Percentiles rank a stretch among this genome's conserved stretches.
Evolutionary conservation across 2,888 invertebrate species (phyloP).

Genomic region (Drosophila paucipuncta): DNA sequence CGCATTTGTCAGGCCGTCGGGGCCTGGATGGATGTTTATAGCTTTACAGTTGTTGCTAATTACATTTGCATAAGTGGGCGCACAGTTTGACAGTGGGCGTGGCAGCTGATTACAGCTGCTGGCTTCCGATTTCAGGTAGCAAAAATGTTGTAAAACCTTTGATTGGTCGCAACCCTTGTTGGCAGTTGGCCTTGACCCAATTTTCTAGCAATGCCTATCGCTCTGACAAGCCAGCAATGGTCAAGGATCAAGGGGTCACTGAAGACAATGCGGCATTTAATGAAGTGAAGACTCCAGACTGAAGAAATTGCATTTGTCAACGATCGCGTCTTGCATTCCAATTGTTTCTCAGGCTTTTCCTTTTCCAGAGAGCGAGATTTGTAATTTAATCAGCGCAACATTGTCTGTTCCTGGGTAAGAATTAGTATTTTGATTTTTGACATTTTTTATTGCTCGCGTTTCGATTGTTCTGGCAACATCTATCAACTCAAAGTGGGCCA

Average conservation of each 20-base stretch:
- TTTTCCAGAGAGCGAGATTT: slow-evolving; percentile 25
- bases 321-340: slow-evolving; percentile 23
- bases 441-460: slow-evolving; percentile 57
- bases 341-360: slow-evolving; percentile 44
- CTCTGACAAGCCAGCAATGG: slow-evolving; percentile 36
- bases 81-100: slow-evolving; percentile 60
- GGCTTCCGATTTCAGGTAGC: slow-evolving; percentile 37
- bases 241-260: slow-evolving; percentile 73
- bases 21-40: slow-evolving; percentile 1
- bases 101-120: slow-evolving; percentile 26
- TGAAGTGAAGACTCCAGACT: slow-evolving; percentile 27
- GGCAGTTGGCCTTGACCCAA: slow-evolving; percentile 64
- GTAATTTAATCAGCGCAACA: slow-evolving; percentile 73
- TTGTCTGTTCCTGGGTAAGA: slow-evolving; percentile 42
- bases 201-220: slow-evolving; percentile 33
- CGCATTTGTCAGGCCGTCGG: slow-evolving; percentile 72
- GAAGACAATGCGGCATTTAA: slow-evolving; percentile 67
- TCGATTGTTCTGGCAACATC: slow-evolving; percentile 12
- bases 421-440: slow-evolving; percentile 39
- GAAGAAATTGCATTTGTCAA: slow-evolving; percentile 62
- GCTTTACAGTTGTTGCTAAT: slow-evolving; percentile 55
- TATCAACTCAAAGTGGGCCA: slow-evolving; percentile 48
- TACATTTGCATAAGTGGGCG: slow-evolving; percentile 76
- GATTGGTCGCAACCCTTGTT: slow-evolving; percentile 53
- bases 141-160: slow-evolving; percentile 2